A percentile compares a stretch with the other conserved stretches of the same genome.
Conservation (phyloP, 2,888 invertebrate genomes). For the Nebria brevicollis region DNA sequence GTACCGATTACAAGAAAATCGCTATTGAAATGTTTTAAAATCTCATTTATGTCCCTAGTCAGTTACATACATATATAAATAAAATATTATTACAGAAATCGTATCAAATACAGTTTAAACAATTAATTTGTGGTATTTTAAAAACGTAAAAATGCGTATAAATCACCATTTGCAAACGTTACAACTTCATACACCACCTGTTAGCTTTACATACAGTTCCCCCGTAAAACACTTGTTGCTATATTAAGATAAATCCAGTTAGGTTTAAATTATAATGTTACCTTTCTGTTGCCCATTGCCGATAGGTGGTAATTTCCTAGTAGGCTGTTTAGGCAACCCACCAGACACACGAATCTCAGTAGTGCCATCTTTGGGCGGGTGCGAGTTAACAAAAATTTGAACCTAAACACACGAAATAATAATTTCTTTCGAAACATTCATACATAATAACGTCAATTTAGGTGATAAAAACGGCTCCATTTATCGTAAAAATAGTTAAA, state of each 20-base stretch:
- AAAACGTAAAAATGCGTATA: not conserved
- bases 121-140: no score
- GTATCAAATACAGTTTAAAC: no score
- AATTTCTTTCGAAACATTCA: not conserved
- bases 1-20: no score
- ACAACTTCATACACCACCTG: constrained; percentile 7
- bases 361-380: constrained; percentile 53
- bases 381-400: constrained; percentile 55
- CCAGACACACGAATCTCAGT: constrained; percentile 59
- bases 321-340: constrained; percentile 52
- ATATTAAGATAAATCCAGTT: not conserved
- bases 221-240: constrained; percentile 19
- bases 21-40: no score
- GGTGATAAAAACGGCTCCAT: no score
- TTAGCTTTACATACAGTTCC: constrained; percentile 4
- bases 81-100: no score
- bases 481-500: no score
- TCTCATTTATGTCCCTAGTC: no score
- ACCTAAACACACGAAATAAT: constrained; percentile 52
- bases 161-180: not conserved
- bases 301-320: constrained; percentile 50
- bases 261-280: not conserved
- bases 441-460: no score
- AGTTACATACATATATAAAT: no score
- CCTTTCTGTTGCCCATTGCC: constrained; percentile 49